Base-by-base conservation (phyloP, 2,113 vertebrate species). In the Bujurquina vittata region DNA sequence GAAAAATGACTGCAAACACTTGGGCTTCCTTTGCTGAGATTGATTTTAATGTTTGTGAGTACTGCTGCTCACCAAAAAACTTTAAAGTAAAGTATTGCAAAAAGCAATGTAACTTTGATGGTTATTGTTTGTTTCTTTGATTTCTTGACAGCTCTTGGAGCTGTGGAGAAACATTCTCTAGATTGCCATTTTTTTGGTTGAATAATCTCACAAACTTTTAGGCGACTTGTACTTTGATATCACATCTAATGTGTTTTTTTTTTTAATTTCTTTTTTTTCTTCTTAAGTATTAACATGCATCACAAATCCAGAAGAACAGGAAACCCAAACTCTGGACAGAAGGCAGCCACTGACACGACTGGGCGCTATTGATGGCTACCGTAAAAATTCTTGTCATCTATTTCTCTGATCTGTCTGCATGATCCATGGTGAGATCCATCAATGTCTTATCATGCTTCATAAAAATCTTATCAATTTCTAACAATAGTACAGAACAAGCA, bases 391-490 rank as follows among this genome's bases (percentile, higher is more conserved):
- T 22, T 37, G 59, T 75, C 77, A 49, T 81, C 87, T 29, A 84
- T 84, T 91, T 79, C 81, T 83, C 80, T 57, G 74, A 85, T 88
- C 92, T 81, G 87, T 92, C 94, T 79, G 74, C 67, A 73, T 94
- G 93, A 95, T 93, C 84, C 84, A 94, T 92, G 87, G 89, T 77
- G 81, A 87, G 88, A 92, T 94, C 89, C 86, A 92, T 96, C 94
- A 94, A 91, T 1, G 81, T 90, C 87, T 84, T 77, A 92, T 89
- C 91, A 72, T 37, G 90, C 92, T 88, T 93, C 93, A 93, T 94
- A 88, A 95, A 95, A 94, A 90, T 93, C 93, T 93, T 90, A 95
- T 93, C 91, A 86, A 92, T 87, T 88, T 94, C 92, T 92, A 95
- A 95, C 94, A 90, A 94, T 94, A 95, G 91, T 93, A 46, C 83